Evolutionary conservation across 2,888 invertebrate species (phyloP), one percentile per base, ranked within the genome.

Genomic region (Lagria hirta): DNA sequence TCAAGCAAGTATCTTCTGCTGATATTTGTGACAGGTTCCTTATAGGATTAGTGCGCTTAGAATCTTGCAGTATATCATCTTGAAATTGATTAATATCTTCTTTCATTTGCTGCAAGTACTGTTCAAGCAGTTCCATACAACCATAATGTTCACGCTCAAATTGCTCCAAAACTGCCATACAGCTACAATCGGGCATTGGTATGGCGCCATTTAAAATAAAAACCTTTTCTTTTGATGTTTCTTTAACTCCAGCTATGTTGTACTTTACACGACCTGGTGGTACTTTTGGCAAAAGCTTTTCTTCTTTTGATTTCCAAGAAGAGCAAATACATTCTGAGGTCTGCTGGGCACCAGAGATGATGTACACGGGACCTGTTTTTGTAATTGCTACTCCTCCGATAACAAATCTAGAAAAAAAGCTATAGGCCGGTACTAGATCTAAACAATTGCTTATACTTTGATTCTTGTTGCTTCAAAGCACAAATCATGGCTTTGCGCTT

Each of bases 151-250:
- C 58, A n/a, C 55, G 29, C 26, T 58, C 47, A 34, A 60, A 70
- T 11, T 49, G 43, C 2, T 61, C 30, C 14, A 62, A 66, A 13
- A 69, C 20, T 13, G 55, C 52, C 52, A 64, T 58, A 34, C 72
- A 71, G 1, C 49, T 37, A 40, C 70, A 71, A 3, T 61, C 60
- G 11, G 58, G 47, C 4, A 53, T 51, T 8, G 55, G 50, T 21
- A 59, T 42, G 1, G 64, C 61, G 11, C 58, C 54, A 2, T 57
- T 49, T 4, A 69, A 15, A 12, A 68, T 54, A 43, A 58, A 70
- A 5, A 65, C 60, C 26, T 68, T 69, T 20, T 67, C 65, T n/a
- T 61, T 52, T 0, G 59, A 57, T 13, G 61, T 60, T 34, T 58
- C 55, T 18, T 54, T 60, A 2, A 69, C 67, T n/a, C 70, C 71